Percentiles rank a stretch among this genome's conserved stretches.
phyloP scores from a whole-genome alignment of 2,113 vertebrate genomes.

The Calidris pygmaea region DNA sequence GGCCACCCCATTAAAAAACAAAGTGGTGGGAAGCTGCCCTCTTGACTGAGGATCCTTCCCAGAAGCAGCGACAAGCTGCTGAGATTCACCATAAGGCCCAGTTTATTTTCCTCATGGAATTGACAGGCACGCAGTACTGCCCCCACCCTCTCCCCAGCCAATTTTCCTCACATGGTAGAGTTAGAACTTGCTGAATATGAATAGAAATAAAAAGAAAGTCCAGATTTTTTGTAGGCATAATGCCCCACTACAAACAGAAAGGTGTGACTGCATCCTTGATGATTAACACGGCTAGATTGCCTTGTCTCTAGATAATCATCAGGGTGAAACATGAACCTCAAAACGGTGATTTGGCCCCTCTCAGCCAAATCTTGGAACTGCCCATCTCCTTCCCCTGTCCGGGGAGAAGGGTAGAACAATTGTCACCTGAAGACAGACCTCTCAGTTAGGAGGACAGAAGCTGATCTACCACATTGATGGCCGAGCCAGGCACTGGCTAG shows the following conservation, averaged over 20 bases:
- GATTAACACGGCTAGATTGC: not conserved
- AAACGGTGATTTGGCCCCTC: not conserved
- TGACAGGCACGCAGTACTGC: not conserved
- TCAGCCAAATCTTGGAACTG: not conserved
- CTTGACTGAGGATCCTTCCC: not conserved
- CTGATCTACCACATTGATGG: rapidly evolving
- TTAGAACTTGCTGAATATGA: not conserved
- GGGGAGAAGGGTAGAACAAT: not conserved
- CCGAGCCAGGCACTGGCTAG: not conserved
- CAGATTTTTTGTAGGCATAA: not conserved
- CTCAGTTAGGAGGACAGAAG: not conserved
- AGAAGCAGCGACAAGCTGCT: not conserved
- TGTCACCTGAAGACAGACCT: not conserved
- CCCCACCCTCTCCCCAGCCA: not conserved
- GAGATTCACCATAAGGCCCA: not conserved
- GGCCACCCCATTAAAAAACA: slow-evolving; percentile 7
- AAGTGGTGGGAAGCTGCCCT: not conserved
- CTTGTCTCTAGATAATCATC: not conserved
- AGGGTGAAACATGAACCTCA: not conserved
- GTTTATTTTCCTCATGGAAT: not conserved
- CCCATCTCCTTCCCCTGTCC: not conserved
- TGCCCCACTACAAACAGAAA: not conserved
- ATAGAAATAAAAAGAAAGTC: not conserved
- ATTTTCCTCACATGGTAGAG: not conserved
- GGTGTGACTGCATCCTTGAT: not conserved